Percentiles rank a stretch among this genome's conserved stretches.
Evolutionary conservation across 2,797 vertebrate genomes (phyloP).

Genomic region (Peromyscus attwateri): DNA sequence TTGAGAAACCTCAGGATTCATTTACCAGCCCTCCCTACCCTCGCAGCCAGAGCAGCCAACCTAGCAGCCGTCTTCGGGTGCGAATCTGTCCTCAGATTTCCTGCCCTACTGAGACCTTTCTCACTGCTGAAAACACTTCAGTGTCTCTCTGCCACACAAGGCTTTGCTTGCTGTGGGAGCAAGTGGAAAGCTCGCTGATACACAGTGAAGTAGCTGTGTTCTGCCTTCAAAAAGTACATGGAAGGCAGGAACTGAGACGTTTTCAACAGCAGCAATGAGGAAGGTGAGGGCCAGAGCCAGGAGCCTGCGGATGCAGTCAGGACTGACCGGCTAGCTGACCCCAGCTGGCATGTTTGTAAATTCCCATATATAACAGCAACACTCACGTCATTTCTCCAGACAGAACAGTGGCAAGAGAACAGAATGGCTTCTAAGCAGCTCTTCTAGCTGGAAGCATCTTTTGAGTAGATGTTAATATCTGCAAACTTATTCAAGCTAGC

Average conservation of each 20-base stretch:
- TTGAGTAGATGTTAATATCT: not conserved
- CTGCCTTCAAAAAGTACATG: fast-evolving
- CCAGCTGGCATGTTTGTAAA: not conserved
- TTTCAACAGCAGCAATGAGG: not conserved
- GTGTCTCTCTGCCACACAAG: fast-evolving
- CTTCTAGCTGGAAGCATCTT: not conserved
- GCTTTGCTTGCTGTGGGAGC: fast-evolving
- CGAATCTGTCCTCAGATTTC: not conserved
- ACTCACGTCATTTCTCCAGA: not conserved
- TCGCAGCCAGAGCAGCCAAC: not conserved
- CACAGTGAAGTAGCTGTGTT: fast-evolving
- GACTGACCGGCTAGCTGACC: fast-evolving
- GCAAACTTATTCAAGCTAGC: not conserved
- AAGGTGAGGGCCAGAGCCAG: not conserved
- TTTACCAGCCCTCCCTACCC: too few species aligned
- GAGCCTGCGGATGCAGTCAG: not conserved
- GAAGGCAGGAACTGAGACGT: not conserved
- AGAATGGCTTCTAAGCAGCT: not conserved
- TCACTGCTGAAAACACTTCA: fast-evolving
- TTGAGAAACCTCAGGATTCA: not conserved
- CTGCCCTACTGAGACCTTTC: not conserved
- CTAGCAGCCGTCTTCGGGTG: fast-evolving
- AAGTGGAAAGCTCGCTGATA: fast-evolving
- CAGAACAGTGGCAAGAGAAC: not conserved
- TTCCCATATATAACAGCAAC: fast-evolving